These are phyloP conservation scores for Autographa pulchrina DNA, from an alignment of 2,888 invertebrate genomes.

Conservation along the genomic window DNA sequence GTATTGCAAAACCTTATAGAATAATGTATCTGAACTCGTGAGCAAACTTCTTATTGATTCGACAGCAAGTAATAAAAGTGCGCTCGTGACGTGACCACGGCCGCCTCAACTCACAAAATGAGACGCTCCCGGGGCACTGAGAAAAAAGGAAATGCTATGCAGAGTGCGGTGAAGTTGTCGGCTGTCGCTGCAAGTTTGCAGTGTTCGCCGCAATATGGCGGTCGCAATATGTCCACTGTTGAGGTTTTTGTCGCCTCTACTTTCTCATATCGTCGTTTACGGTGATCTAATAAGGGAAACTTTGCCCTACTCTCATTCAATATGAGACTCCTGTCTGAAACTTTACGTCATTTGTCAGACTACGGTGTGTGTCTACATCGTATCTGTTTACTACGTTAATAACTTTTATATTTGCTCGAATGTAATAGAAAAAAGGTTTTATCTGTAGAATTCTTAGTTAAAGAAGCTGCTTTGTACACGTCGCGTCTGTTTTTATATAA, in stretches of 20 bases:
- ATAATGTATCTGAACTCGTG: constrained; percentile 38
- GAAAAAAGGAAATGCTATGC: constrained; percentile 79
- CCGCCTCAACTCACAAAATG: constrained; percentile 67
- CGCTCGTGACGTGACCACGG: constrained; percentile 66
- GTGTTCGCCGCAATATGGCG: constrained; percentile 74
- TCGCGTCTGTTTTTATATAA: constrained; percentile 7
- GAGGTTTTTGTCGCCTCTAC: constrained; percentile 83
- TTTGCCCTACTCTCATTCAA: constrained; percentile 83
- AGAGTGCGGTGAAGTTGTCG: constrained; percentile 75
- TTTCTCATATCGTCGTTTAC: constrained; percentile 84
- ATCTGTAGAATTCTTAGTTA: not conserved
- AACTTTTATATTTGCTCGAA: constrained; percentile 47
- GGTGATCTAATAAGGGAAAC: constrained; percentile 87
- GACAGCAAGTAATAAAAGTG: constrained; percentile 71
- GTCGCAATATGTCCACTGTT: constrained; percentile 82
- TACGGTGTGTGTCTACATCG: constrained; percentile 45
- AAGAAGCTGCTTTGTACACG: not conserved
- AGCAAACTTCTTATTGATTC: constrained; percentile 51
- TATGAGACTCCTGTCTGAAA: constrained; percentile 83
- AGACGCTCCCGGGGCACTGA: constrained; percentile 60
- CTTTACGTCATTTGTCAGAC: constrained; percentile 77
- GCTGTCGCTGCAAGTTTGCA: constrained; percentile 84
- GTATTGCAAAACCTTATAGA: constrained; percentile 33
- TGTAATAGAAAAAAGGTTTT: not conserved
- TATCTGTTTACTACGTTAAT: constrained; percentile 49